phyloP scores from a whole-genome alignment of 1,140 invertebrate genomes.

The Neodiprion fabricii region DNA sequence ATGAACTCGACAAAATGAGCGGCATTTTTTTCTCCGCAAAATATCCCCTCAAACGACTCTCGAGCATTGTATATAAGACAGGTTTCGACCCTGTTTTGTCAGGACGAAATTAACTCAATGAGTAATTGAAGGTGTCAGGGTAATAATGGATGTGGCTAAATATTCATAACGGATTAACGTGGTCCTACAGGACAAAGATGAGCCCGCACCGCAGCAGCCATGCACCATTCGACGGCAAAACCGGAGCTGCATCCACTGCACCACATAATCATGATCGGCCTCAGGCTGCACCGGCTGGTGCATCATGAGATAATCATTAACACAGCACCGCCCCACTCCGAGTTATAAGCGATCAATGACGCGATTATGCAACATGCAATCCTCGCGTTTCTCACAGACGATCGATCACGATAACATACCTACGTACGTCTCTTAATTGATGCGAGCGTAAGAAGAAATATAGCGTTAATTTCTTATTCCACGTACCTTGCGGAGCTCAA shows the following conservation, averaged over 20 bases:
- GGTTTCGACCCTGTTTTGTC: no score
- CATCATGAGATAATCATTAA: slow-evolving; percentile 6
- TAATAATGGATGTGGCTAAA: no score
- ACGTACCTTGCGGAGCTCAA: slow-evolving; percentile 32
- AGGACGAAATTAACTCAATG: no score
- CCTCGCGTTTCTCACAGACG: neutral
- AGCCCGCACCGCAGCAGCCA: no score
- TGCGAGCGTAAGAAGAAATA: neutral
- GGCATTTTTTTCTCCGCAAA: no score
- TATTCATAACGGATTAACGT: no score
- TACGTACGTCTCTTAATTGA: neutral
- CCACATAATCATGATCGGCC: neutral
- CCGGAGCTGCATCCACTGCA: neutral
- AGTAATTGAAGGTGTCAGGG: no score
- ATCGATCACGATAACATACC: neutral
- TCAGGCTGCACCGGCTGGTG: neutral
- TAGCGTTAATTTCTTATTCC: no score
- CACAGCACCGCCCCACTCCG: neutral
- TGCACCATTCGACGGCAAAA: neutral
- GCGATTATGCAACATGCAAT: neutral
- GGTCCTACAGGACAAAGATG: no score
- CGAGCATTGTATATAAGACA: no score
- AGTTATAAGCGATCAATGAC: neutral
- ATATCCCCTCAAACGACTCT: no score
- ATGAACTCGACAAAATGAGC: no score